Conservation (phyloP, 1,140 invertebrate genomes). For the Oedothorax gibbosus region DNA sequence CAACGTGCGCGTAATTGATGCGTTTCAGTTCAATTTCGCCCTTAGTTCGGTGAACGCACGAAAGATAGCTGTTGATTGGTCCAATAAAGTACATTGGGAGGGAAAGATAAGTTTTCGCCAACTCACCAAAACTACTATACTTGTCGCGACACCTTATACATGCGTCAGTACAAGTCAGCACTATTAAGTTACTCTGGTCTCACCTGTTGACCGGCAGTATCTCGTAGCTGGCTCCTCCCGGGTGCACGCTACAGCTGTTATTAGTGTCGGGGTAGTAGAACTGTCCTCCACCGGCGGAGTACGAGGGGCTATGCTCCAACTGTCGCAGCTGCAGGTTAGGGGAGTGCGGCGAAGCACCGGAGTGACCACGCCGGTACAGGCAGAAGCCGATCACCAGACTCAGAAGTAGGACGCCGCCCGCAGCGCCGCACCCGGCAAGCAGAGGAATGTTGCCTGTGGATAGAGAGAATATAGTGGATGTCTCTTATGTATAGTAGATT, state of each 20-base stretch:
- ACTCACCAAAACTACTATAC: no score
- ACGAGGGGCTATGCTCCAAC: constrained; percentile 63
- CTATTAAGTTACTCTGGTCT: no score
- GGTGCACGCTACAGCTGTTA: constrained; percentile 12
- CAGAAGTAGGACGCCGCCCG: constrained; percentile 51
- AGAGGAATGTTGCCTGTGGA: constrained; percentile 61
- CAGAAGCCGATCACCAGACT: constrained; percentile 54
- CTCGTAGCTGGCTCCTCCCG: constrained; percentile 22
- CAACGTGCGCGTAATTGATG: no score
- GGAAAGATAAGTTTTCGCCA: no score
- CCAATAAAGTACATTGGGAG: no score
- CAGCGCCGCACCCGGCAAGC: constrained; percentile 61
- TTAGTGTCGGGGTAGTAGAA: constrained; percentile 7
- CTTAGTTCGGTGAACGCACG: no score
- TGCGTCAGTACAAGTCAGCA: no score
- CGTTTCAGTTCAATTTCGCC: no score
- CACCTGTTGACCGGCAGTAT: background rate
- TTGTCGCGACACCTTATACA: no score
- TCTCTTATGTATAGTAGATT: background rate
- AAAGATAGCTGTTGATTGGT: no score
- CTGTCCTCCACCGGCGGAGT: background rate
- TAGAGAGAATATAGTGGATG: background rate
- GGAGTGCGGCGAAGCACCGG: constrained; percentile 22
- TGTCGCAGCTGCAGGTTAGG: constrained; percentile 62
- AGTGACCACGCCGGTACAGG: constrained; percentile 33